Conservation (phyloP, 1,140 invertebrate species). For the Nilaparvata lugens region DNA sequence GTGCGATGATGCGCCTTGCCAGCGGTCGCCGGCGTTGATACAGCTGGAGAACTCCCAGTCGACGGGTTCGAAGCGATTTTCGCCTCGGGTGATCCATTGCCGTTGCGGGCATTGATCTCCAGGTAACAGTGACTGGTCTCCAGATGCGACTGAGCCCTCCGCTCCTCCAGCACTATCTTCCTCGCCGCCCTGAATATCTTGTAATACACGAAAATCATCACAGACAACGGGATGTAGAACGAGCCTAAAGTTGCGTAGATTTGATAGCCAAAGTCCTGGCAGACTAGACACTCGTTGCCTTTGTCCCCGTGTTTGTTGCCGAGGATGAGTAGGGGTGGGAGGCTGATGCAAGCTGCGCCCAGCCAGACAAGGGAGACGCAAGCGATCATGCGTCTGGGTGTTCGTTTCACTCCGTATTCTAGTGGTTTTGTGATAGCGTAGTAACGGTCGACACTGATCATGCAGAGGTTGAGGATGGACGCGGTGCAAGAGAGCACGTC, state of each 20-base stretch:
- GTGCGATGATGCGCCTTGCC: slow-evolving; percentile 39
- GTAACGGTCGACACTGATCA: slow-evolving; percentile 82
- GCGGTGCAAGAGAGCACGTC: slow-evolving; percentile 77
- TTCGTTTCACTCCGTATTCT: slow-evolving; percentile 80
- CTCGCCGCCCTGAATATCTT: slow-evolving; percentile 81
- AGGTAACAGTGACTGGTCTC: slow-evolving; percentile 63
- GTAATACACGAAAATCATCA: slow-evolving; percentile 87
- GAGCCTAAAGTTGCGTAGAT: slow-evolving; percentile 83
- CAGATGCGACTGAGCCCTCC: slow-evolving; percentile 70
- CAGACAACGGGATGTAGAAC: slow-evolving; percentile 79
- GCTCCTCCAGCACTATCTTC: slow-evolving; percentile 76
- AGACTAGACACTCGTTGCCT: slow-evolving; percentile 63
- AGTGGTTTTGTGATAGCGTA: slow-evolving; percentile 86
- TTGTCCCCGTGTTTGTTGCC: slow-evolving; percentile 66
- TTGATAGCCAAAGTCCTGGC: slow-evolving; percentile 72
- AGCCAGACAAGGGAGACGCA: slow-evolving; percentile 86
- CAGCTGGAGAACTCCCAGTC: slow-evolving; percentile 20
- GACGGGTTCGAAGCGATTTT: slow-evolving; percentile 40
- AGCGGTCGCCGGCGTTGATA: slow-evolving; percentile 35
- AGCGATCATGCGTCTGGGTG: slow-evolving; percentile 69
- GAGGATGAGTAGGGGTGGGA: slow-evolving; percentile 77
- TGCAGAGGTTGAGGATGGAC: slow-evolving; percentile 84
- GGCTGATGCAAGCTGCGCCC: slow-evolving; percentile 76
- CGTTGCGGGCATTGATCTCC: slow-evolving; percentile 56
- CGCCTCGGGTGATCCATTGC: slow-evolving; percentile 50